phyloP scores from a whole-genome alignment of 2,797 vertebrate genomes.

The Rhinophrynus dorsalis region DNA sequence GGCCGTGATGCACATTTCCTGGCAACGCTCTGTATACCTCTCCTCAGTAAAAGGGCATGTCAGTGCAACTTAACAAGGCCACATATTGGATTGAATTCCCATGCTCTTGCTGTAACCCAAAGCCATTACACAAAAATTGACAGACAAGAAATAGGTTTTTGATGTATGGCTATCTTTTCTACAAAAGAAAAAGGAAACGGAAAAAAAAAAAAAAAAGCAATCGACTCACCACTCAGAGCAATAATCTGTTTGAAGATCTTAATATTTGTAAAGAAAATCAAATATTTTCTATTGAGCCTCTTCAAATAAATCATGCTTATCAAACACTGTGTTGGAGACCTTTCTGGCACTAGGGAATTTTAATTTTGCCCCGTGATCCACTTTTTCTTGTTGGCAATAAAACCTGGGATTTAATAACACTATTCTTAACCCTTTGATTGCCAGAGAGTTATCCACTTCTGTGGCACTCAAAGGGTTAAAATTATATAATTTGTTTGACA shows the following conservation, averaged over 20 bases:
- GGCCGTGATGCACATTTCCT: not conserved
- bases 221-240: not conserved
- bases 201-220: conserved; percentile 38
- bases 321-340: too few species aligned
- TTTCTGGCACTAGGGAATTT: too few species aligned
- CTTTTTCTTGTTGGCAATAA: too few species aligned
- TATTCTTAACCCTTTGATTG: too few species aligned
- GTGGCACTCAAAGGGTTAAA: too few species aligned
- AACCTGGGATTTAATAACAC: too few species aligned
- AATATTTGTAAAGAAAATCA: conserved; percentile 38
- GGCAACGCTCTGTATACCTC: conserved; percentile 8
- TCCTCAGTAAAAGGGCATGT: conserved; percentile 23
- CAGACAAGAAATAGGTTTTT: conserved; percentile 38
- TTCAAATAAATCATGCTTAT: conserved; percentile 14
- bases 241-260: conserved; percentile 1
- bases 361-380: too few species aligned
- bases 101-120: conserved; percentile 19
- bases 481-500: too few species aligned
- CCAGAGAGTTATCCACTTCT: too few species aligned
- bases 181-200: too few species aligned
- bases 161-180: conserved; percentile 25
- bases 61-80: conserved; percentile 34
- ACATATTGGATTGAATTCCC: conserved; percentile 40
- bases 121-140: conserved; percentile 8
- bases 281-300: conserved; percentile 19